Evolutionary conservation across 2,888 invertebrate species (phyloP).

Genomic region (Pseudolycoriella hygida): DNA sequence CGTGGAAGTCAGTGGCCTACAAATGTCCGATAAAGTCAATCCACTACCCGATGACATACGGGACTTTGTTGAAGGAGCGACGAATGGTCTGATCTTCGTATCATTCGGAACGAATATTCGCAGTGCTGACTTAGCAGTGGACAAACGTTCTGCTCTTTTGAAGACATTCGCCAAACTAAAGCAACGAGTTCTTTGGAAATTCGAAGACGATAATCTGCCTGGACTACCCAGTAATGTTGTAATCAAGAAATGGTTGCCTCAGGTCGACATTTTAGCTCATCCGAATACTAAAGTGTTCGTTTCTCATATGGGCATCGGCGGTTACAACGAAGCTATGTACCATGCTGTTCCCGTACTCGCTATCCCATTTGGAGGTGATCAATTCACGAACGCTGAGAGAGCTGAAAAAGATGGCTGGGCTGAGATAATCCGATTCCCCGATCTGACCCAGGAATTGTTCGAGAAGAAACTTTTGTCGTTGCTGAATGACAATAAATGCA

Average conservation of each 20-base stretch:
- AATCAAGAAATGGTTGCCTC: constrained; percentile 34
- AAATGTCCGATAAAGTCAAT: constrained; percentile 15
- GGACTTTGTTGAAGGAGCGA: not conserved
- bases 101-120: not conserved
- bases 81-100: not conserved
- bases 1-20: constrained; percentile 31
- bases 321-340: not conserved
- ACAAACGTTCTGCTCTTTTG: not conserved
- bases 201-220: constrained; percentile 25
- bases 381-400: not conserved
- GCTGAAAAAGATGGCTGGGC: not conserved
- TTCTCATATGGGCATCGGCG: constrained; percentile 19
- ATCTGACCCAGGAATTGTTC: too few relatives aligned
- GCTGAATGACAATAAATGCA: too few relatives aligned
- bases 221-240: constrained; percentile 29
- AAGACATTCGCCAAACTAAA: constrained; percentile 28
- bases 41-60: too few relatives aligned
- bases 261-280: constrained; percentile 32
- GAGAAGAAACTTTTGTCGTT: too few relatives aligned
- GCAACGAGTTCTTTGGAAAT: constrained; percentile 35
- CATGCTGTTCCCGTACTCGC: not conserved
- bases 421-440: too few relatives aligned
- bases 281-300: constrained; percentile 30
- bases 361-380: not conserved
- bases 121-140: not conserved